Percentiles rank a stretch among this genome's conserved stretches.
Conservation (phyloP, 2,797 vertebrate species). For the Girardinus metallicus region DNA sequence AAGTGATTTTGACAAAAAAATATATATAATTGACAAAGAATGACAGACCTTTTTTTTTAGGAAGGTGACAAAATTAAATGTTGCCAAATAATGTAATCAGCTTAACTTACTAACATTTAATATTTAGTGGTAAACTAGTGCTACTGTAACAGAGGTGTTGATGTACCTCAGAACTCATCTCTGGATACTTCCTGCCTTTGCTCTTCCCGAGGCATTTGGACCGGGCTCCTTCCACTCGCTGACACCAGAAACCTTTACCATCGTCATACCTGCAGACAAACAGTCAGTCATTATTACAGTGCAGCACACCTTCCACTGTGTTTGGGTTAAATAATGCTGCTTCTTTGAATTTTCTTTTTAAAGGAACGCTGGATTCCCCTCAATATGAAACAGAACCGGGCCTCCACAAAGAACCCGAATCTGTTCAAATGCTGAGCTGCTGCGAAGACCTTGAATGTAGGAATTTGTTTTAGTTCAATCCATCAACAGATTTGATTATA, state of each 20-base stretch:
- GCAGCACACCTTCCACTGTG: not conserved
- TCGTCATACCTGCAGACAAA: slow-evolving; percentile 88
- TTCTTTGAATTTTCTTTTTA: not conserved
- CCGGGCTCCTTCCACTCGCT: slow-evolving; percentile 89
- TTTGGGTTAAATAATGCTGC: not conserved
- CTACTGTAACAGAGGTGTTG: not conserved
- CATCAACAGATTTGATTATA: no score
- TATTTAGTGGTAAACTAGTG: no score
- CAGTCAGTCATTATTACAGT: fast-evolving
- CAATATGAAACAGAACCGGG: not conserved
- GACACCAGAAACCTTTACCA: slow-evolving; percentile 96
- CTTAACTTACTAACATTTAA: not conserved
- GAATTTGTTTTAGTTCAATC: no score
- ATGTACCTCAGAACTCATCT: slow-evolving; percentile 88
- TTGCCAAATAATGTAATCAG: not conserved
- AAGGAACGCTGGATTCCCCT: not conserved
- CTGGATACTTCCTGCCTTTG: slow-evolving; percentile 94
- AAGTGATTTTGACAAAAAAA: no score
- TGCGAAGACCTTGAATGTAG: not conserved
- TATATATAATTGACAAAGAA: no score
- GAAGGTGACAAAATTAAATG: not conserved
- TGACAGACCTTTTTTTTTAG: no score
- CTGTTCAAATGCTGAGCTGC: no score
- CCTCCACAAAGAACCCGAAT: no score
- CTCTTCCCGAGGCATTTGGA: slow-evolving; percentile 94